phyloP scores from a whole-genome alignment of 2,888 invertebrate genomes.

The Hirtodrosophila confusa region DNA sequence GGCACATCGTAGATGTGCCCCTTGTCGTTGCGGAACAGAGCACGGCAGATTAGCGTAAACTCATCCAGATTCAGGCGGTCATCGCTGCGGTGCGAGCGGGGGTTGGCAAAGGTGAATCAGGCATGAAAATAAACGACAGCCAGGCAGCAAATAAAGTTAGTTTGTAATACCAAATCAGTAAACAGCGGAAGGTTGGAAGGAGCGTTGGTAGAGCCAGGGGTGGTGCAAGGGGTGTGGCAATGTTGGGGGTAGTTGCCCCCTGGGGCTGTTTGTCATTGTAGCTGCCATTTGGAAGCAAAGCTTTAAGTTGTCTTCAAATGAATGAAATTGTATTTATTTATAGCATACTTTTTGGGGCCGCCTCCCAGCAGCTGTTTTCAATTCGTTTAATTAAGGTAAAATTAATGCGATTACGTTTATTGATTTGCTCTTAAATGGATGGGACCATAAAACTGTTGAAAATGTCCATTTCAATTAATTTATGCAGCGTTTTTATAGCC shows the following conservation, averaged over 20 bases:
- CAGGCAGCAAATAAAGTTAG: constrained; percentile 55
- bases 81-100: constrained; percentile 86
- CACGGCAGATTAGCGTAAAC: constrained; percentile 92
- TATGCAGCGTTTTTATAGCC: constrained; percentile 27
- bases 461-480: constrained; percentile 68
- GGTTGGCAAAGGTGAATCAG: constrained; percentile 50
- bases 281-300: constrained; percentile 7
- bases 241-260: constrained; percentile 23
- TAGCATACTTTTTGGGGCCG: constrained; percentile 41
- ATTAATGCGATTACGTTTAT: constrained; percentile 63
- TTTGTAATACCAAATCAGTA: constrained; percentile 43
- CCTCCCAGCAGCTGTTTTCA: constrained; percentile 44
- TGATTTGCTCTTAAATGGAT: constrained; percentile 54
- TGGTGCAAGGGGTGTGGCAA: constrained; percentile 3
- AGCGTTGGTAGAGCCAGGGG: too few species aligned
- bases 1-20: constrained; percentile 92
- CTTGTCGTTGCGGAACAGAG: constrained; percentile 93
- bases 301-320: constrained; percentile 43
- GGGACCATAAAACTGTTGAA: constrained; percentile 49
- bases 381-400: constrained; percentile 62
- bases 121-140: constrained; percentile 56
- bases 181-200: constrained; percentile 6
- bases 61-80: constrained; percentile 90
- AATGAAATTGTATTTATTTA: constrained; percentile 47
- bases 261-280: constrained; percentile 45